A percentile compares a stretch with the other conserved stretches of the same genome.
These are phyloP conservation scores for Addax nasomaculatus DNA, from an alignment of 2,113 vertebrate genomes.

Conservation along the genomic window DNA sequence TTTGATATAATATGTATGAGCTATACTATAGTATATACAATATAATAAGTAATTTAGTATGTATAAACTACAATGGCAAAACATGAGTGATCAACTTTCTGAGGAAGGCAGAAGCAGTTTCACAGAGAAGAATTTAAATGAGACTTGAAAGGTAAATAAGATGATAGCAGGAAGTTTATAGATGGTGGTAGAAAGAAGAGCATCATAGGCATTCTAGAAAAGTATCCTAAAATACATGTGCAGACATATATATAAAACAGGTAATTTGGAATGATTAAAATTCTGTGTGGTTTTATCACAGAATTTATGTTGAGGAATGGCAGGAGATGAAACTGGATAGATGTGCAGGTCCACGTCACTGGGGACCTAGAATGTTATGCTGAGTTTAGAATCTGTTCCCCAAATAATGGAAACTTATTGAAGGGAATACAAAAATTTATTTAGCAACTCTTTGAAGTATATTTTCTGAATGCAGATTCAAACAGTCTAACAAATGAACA, in stretches of 20 bases:
- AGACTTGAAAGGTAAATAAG: neutral
- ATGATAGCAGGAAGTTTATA: neutral
- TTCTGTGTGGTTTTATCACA: neutral
- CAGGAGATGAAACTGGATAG: neutral
- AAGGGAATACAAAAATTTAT: neutral
- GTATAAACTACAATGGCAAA: neutral
- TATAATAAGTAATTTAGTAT: neutral
- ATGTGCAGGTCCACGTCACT: neutral
- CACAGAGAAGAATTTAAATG: neutral
- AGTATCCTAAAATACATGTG: neutral
- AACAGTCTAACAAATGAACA: slow-evolving; percentile 6
- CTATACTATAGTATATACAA: neutral
- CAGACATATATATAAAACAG: neutral
- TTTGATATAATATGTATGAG: neutral
- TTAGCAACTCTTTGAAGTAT: neutral
- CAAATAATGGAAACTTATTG: slow-evolving; percentile 5
- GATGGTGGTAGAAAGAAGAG: neutral
- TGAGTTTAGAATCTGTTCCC: neutral
- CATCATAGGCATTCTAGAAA: neutral
- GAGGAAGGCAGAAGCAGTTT: neutral
- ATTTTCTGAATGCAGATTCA: neutral
- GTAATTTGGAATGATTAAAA: neutral
- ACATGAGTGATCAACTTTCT: neutral
- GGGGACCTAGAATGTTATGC: neutral
- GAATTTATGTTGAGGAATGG: neutral